These are phyloP conservation scores for Marmota flaviventris DNA, from an alignment of 2,113 vertebrate genomes.

Conservation along the genomic window DNA sequence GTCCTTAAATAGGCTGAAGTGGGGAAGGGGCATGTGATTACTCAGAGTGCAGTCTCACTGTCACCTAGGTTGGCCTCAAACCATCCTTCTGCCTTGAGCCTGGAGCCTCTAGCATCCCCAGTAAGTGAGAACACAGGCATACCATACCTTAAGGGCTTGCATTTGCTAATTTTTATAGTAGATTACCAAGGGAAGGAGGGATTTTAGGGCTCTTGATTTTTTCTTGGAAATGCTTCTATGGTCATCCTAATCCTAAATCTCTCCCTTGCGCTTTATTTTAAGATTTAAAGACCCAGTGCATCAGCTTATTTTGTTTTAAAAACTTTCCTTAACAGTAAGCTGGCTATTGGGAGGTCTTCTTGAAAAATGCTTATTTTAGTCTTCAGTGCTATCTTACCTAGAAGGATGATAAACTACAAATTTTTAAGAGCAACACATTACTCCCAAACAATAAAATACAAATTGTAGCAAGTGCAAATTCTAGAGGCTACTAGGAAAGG, in stretches of 20 bases:
- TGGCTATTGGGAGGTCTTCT: neutral
- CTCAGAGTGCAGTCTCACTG: too few relatives aligned
- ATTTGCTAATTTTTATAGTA: neutral
- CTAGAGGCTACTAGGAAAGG: slow-evolving; percentile 9
- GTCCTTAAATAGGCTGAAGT: neutral
- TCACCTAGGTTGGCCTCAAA: too few relatives aligned
- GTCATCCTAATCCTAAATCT: neutral
- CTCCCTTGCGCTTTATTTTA: neutral
- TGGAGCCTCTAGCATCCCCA: neutral
- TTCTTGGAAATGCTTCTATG: slow-evolving; percentile 29
- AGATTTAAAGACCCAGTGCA: neutral
- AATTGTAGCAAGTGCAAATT: slow-evolving; percentile 39
- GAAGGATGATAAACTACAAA: neutral
- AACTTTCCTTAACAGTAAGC: neutral
- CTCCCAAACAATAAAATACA: slow-evolving; percentile 18
- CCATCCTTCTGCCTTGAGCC: too few relatives aligned
- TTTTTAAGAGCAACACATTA: slow-evolving; percentile 32
- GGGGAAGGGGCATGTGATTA: neutral
- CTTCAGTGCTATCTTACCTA: neutral
- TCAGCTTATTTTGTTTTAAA: slow-evolving; percentile 35
- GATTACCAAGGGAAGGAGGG: neutral
- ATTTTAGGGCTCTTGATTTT: neutral
- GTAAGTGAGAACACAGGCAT: neutral
- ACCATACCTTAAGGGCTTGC: neutral
- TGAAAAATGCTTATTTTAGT: slow-evolving; percentile 57